These are phyloP conservation scores for Bos javanicus DNA, from an alignment of 2,113 vertebrate species.

Conservation along the genomic window DNA sequence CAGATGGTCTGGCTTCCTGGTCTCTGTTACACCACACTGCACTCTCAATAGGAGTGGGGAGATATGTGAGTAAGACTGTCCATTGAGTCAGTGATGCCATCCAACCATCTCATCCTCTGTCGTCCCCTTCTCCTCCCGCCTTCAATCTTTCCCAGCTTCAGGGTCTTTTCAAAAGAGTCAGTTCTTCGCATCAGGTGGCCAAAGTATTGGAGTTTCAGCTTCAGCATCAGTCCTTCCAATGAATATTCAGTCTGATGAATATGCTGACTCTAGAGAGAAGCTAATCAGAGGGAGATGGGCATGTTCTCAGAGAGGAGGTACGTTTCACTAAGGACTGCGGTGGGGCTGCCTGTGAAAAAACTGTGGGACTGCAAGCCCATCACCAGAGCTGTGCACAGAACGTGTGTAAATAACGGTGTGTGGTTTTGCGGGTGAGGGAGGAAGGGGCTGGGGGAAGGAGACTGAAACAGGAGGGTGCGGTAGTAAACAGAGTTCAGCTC, in stretches of 20 bases:
- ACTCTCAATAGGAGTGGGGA: background rate
- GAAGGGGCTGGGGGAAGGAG: too few species aligned
- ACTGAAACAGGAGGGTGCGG: background rate
- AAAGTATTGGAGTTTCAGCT: background rate
- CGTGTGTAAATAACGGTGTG: background rate
- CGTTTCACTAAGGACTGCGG: background rate
- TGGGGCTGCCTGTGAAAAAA: background rate
- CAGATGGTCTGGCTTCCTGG: background rate
- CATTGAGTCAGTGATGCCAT: background rate
- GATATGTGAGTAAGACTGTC: background rate
- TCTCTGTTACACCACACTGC: background rate
- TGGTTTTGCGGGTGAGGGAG: background rate
- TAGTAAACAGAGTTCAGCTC: background rate
- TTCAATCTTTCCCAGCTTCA: background rate
- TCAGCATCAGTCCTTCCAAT: background rate
- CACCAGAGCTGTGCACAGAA: background rate
- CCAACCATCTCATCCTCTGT: background rate
- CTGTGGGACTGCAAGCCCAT: accelerated
- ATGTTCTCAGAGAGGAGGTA: background rate
- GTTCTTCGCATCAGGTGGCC: background rate
- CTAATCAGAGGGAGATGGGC: background rate
- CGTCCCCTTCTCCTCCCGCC: background rate
- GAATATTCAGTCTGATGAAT: background rate
- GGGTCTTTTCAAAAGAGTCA: background rate
- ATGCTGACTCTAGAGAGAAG: background rate